Evolutionary conservation across 2,888 invertebrate genomes (phyloP), one percentile per base, ranked within the genome.

Genomic region (Sarcophaga subvicina): DNA sequence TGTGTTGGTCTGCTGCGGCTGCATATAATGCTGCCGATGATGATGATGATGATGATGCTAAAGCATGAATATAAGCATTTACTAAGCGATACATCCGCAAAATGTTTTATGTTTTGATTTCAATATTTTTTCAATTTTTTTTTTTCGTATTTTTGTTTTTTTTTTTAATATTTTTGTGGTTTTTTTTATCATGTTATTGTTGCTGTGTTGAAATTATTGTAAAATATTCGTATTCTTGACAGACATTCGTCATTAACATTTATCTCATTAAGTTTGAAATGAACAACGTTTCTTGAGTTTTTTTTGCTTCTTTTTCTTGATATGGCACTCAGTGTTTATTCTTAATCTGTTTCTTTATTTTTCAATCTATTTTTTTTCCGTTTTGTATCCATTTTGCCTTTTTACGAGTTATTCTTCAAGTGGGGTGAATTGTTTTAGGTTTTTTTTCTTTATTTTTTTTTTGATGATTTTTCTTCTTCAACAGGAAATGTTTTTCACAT

Each of bases 191-290:
- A 64, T 45, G 47, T 49, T 45, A 14, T 54, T 45, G 27, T 49
- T 45, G 14, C 27, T 27, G 17, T 49, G 66, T 85, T 59, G 27
- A 69, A 59, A 47, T 75, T 79, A 49, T 82, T 70, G 67, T 81
- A 73, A 79, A 83, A 83, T 78, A 60, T 80, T 87, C 80, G 49
- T 76, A 84, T 80, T 79, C 81, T 87, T 84, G 87, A 87, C 87
- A 87, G 87, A 84, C 84, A 84, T 87, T 87, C 87, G 84, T 87
- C 87, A 87, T 87, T 87, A 79, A 84, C 84, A 87, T 87, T 78
- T 87, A 84, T 79, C 87, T 87, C 87, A 87, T 87, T 84, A 87
- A 84, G 67, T 80, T 82, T 80, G 64, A 80, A 71, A 85, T 80
- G 69, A 63, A 86, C 63, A 77, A 37, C 37, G 37, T 37, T 37